Conservation (phyloP, 2,888 invertebrate species). For the Anthophora plumipes region DNA sequence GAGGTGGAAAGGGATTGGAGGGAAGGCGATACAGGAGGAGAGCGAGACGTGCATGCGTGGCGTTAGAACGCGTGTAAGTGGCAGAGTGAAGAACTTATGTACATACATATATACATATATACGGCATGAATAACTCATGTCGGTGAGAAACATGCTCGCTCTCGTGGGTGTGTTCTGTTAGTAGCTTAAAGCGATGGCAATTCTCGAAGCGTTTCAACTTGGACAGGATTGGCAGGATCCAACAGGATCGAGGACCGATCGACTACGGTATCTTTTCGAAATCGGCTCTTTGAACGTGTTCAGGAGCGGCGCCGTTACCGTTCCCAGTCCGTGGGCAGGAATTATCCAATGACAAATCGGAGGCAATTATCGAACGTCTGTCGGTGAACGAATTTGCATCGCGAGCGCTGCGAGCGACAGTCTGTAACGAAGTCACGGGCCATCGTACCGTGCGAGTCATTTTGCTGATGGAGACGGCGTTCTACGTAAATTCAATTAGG, state of each 20-base stretch:
- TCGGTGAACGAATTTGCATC: slow-evolving; percentile 37
- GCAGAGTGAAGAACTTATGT: slow-evolving; percentile 28
- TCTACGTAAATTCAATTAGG: slow-evolving; percentile 15
- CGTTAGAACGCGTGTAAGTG: slow-evolving; percentile 66
- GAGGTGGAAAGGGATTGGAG: slow-evolving; percentile 3
- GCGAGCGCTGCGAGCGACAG: slow-evolving; percentile 39
- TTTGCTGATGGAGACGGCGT: slow-evolving; percentile 34
- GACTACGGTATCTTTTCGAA: not conserved
- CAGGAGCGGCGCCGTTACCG: not conserved
- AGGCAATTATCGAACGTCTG: slow-evolving; percentile 44
- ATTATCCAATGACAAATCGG: slow-evolving; percentile 29
- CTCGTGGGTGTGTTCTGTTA: slow-evolving; percentile 44
- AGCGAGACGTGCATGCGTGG: slow-evolving; percentile 28
- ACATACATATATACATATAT: too few species aligned
- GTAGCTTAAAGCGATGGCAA: slow-evolving; percentile 25
- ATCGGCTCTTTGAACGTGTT: slow-evolving; percentile 11
- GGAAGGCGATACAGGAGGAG: not conserved
- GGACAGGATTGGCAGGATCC: slow-evolving; percentile 5
- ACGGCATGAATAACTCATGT: slow-evolving; percentile 70
- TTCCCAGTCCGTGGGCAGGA: not conserved
- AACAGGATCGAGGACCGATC: not conserved
- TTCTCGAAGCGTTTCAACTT: slow-evolving; percentile 1
- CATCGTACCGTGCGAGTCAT: slow-evolving; percentile 34
- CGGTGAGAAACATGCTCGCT: slow-evolving; percentile 42
- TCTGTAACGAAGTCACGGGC: slow-evolving; percentile 27